phyloP scores from a whole-genome alignment of 2,888 invertebrate species.

The Silvanus unidentatus region DNA sequence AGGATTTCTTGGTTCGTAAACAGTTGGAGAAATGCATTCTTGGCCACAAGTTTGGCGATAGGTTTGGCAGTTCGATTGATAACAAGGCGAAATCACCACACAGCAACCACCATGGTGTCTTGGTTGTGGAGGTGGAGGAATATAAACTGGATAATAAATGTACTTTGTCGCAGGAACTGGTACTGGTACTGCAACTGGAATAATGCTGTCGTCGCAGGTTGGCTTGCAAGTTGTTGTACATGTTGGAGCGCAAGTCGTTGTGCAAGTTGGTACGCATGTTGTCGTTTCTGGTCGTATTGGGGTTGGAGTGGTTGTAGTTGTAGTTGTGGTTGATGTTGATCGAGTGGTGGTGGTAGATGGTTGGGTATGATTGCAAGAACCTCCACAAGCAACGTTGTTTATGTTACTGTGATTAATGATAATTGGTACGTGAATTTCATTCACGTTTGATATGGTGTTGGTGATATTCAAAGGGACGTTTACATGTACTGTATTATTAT shows the following conservation, averaged over 20 bases:
- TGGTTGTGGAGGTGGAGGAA: constrained; percentile 7
- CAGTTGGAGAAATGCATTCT: constrained; percentile 8
- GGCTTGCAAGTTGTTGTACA: not conserved
- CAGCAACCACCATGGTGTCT: constrained; percentile 10
- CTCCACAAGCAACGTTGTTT: constrained; percentile 7
- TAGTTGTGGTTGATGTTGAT: too few relatives aligned
- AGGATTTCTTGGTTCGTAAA: constrained; percentile 15
- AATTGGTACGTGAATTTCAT: constrained; percentile 16
- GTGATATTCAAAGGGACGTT: constrained; percentile 8
- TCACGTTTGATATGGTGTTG: constrained; percentile 14
- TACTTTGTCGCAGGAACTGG: constrained; percentile 4
- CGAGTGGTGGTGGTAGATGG: too few relatives aligned
- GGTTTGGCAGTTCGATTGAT: constrained; percentile 6
- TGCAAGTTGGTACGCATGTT: too few relatives aligned
- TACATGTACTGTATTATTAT: not conserved
- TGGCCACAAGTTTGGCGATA: constrained; percentile 7
- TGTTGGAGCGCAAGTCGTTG: too few relatives aligned
- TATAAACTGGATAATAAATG: constrained; percentile 2
- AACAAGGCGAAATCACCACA: constrained; percentile 10
- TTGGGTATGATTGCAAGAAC: not conserved
- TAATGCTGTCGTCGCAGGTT: not conserved
- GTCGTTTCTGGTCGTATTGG: too few relatives aligned
- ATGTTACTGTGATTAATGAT: constrained; percentile 11
- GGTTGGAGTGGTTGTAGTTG: not conserved
- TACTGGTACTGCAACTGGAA: constrained; percentile 8